These are phyloP conservation scores for Lasioglossum zephyrum DNA, from an alignment of 2,888 invertebrate genomes.

Conservation along the genomic window DNA sequence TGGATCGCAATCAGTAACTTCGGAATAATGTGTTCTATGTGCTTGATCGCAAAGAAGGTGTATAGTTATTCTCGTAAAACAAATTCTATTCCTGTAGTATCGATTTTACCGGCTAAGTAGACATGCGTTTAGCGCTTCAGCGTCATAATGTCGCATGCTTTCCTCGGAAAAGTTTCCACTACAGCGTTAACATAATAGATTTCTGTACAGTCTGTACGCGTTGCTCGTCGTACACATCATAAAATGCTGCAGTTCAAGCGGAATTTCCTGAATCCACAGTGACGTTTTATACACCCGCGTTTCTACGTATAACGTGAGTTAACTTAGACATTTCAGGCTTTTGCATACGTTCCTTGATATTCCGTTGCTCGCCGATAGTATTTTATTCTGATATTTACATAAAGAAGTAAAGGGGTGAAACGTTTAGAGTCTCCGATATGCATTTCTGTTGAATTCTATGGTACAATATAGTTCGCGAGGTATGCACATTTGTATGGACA, in stretches of 20 bases:
- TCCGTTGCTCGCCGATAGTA: background rate
- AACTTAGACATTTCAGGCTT: background rate
- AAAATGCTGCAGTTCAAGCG: background rate
- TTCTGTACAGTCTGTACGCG: background rate
- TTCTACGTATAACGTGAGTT: background rate
- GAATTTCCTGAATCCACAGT: background rate
- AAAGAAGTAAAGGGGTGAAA: background rate
- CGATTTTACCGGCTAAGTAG: slow-evolving; percentile 17
- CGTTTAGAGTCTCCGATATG: background rate
- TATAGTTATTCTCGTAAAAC: background rate
- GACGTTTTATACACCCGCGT: background rate
- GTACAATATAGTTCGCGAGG: background rate
- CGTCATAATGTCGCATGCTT: slow-evolving; percentile 10
- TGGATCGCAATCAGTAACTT: background rate
- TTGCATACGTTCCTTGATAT: background rate
- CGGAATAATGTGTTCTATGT: too few species aligned
- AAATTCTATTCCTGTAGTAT: slow-evolving; percentile 11
- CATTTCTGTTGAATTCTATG: background rate
- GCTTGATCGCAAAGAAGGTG: background rate
- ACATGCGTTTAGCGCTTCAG: slow-evolving; percentile 19
- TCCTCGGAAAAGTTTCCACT: background rate
- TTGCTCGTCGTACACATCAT: background rate
- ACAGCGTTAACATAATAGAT: background rate
- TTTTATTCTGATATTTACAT: background rate
- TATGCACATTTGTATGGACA: background rate